These are phyloP conservation scores for Eristalis intricaria DNA, from an alignment of 2,888 invertebrate genomes.

Conservation along the genomic window DNA sequence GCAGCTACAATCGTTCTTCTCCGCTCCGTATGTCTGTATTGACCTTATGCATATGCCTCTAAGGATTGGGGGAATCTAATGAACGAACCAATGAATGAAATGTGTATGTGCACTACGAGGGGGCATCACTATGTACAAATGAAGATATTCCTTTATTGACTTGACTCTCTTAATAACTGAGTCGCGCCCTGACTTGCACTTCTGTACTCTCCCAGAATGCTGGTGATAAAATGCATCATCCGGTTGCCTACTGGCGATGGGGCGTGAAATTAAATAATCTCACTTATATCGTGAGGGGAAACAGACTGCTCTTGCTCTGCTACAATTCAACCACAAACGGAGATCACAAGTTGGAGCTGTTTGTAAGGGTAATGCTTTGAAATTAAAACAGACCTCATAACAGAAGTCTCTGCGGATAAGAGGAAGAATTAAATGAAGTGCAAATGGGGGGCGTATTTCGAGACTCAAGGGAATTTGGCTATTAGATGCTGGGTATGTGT, in stretches of 20 bases:
- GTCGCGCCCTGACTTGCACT: constrained; percentile 25
- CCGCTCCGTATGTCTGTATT: constrained; percentile 6
- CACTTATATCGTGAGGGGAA: background rate
- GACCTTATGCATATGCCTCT: constrained; percentile 26
- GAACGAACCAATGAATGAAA: constrained; percentile 18
- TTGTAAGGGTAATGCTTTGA: background rate
- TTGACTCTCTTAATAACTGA: constrained; percentile 35
- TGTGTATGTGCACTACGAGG: constrained; percentile 21
- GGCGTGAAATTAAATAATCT: constrained; percentile 59
- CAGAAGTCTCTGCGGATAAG: background rate
- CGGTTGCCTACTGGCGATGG: constrained; percentile 51
- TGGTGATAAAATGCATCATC: constrained; percentile 65
- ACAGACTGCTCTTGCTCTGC: background rate
- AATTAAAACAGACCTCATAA: background rate
- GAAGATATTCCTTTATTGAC: constrained; percentile 20
- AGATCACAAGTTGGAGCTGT: background rate
- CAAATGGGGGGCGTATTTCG: background rate
- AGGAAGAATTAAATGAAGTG: background rate
- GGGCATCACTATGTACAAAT: background rate
- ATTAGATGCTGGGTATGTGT: background rate
- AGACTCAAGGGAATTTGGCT: background rate
- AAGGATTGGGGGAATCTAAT: constrained; percentile 1
- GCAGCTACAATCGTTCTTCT: constrained; percentile 42
- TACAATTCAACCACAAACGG: background rate
- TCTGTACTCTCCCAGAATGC: constrained; percentile 20